Evolutionary conservation across 2,888 invertebrate species (phyloP), one percentile per base, ranked within the genome.

Genomic region (Scaptomyza tumidula): DNA sequence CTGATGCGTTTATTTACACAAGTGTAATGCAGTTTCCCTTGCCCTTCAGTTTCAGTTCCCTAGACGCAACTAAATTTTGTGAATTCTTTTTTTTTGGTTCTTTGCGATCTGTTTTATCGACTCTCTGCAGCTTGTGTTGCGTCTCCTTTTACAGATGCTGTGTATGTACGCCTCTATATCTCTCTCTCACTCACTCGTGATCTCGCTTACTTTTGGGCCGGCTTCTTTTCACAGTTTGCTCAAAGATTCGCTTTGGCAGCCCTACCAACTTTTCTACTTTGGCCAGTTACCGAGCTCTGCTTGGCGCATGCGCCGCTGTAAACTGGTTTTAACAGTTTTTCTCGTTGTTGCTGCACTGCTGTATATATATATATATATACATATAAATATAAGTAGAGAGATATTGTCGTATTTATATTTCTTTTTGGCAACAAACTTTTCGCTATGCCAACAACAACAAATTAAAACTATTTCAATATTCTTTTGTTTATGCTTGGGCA

Each of bases 271-370:
- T 72, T 85, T 75, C 68, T 62, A 60, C 62, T 71, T 29, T 57
- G 46, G 60, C 49, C 49, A 68, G 64, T 57, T 60, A 10, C 61
- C 27, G 44, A 72, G 65, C 78, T 78, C 74, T 66, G 69, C 49
- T 69, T 82, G 82, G 82, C 82, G 75, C 78, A 79, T 80, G 78
- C 65, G 78, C 78, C 64, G 72, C 60, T 68, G 54, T 24, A 76
- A 81, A 81, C 80, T 74, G 83, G 80, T 81, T 81, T 81, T 81
- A 81, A 81, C 80, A 81, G 80, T 81, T 81, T 82, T 82, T 75
- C 61, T 62, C 58, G 56, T 45, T 44, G 66, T 57, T 65, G 57
- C 56, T 39, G 19, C 31, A 24, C 2, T 55, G 50, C 53, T 58
- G 56, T 58, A 54, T 58, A 62, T 59, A 37, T 9, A 13, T 31